These are phyloP conservation scores for Phanerotoma sp. DNA, from an alignment of 2,888 invertebrate species.

Conservation along the genomic window DNA sequence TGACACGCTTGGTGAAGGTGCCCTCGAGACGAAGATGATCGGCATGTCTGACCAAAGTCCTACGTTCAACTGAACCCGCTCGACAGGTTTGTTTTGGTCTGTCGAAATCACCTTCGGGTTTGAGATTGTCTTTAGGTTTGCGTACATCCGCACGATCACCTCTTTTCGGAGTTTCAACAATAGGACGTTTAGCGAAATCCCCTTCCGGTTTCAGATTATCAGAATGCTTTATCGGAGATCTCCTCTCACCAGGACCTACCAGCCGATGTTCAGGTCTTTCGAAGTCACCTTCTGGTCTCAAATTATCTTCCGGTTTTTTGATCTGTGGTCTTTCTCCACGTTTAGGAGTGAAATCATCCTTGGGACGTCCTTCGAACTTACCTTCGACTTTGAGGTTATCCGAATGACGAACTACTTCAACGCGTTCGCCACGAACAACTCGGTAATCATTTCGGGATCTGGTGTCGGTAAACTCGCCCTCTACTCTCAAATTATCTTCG, in stretches of 20 bases:
- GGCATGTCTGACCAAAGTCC: too few species aligned
- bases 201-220: constrained; percentile 61
- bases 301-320: constrained; percentile 56
- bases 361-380: constrained; percentile 59
- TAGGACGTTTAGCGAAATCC: constrained; percentile 40
- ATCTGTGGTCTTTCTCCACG: constrained; percentile 52
- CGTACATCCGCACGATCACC: constrained; percentile 46
- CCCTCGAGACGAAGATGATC: constrained; percentile 60
- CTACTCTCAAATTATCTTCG: constrained; percentile 68
- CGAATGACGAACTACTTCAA: constrained; percentile 53
- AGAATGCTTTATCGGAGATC: constrained; percentile 46
- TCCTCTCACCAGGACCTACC: constrained; percentile 58
- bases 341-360: constrained; percentile 54
- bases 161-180: constrained; percentile 30
- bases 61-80: constrained; percentile 57
- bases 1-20: constrained; percentile 57
- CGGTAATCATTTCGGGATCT: constrained; percentile 63
- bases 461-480: constrained; percentile 62
- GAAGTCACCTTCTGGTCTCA: too few species aligned
- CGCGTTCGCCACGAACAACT: constrained; percentile 58
- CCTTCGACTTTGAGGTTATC: constrained; percentile 64
- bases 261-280: constrained; percentile 60
- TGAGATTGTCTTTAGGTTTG: too few species aligned
- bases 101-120: too few species aligned
- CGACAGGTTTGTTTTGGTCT: constrained; percentile 48